Evolutionary conservation across 1,140 invertebrate genomes (phyloP).

Genomic region (Zophobas morio): DNA sequence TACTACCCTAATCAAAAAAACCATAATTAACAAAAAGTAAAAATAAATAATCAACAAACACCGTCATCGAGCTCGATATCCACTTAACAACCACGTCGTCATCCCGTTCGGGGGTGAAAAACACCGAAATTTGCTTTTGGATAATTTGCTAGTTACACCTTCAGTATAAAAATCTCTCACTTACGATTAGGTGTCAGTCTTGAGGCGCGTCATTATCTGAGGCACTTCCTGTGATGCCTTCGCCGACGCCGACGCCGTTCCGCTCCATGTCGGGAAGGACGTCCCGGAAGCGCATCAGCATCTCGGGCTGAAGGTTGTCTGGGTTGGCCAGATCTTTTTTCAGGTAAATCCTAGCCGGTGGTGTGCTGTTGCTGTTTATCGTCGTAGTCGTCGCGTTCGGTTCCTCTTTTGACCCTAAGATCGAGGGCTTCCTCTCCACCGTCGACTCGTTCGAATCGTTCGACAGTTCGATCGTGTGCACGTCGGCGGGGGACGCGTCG

Average conservation of each 20-base stretch:
- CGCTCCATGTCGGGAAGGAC: constrained; percentile 60
- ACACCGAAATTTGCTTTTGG: constrained; percentile 32
- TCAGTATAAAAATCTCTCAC: constrained; percentile 64
- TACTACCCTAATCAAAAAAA: constrained; percentile 55
- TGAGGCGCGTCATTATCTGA: constrained; percentile 65
- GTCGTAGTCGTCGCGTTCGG: constrained; percentile 62
- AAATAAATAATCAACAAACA: constrained; percentile 66
- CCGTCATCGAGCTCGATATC: constrained; percentile 63
- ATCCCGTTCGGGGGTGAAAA: constrained; percentile 26
- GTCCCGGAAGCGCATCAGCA: constrained; percentile 68
- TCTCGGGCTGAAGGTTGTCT: constrained; percentile 69
- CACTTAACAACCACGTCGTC: constrained; percentile 62
- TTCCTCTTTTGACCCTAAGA: constrained; percentile 42
- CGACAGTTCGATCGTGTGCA: constrained; percentile 65
- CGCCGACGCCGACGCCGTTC: constrained; percentile 61
- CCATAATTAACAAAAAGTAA: constrained; percentile 53
- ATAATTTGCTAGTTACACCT: constrained; percentile 34
- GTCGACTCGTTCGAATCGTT: constrained; percentile 64
- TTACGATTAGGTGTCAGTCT: constrained; percentile 67
- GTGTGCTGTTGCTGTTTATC: constrained; percentile 54
- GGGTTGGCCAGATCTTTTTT: constrained; percentile 73
- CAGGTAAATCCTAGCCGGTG: constrained; percentile 69
- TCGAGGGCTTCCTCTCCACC: constrained; percentile 50
- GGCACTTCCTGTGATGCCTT: constrained; percentile 60
- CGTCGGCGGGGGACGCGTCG: constrained; percentile 54